These are phyloP conservation scores for Podilymbus podiceps DNA, from an alignment of 2,113 vertebrate genomes.

Conservation along the genomic window DNA sequence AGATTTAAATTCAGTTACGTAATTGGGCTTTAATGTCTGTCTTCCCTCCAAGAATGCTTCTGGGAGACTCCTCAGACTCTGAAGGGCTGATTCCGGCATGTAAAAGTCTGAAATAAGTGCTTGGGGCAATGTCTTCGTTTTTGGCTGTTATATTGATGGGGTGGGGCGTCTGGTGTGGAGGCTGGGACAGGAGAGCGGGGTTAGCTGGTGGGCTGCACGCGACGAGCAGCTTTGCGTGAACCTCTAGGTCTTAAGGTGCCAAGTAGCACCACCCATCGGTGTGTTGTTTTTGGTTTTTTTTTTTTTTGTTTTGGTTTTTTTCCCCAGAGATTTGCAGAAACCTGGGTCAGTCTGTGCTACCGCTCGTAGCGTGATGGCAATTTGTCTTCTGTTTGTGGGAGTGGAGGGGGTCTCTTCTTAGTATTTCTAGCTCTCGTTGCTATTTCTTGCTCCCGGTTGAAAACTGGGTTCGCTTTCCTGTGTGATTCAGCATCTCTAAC, in stretches of 20 bases:
- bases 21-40: not conserved
- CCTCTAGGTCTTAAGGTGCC: not conserved
- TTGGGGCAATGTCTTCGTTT: not conserved
- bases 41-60: not conserved
- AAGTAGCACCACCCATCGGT: not conserved
- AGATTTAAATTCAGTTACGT: not conserved
- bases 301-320: too few relatives aligned
- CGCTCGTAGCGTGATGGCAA: not conserved
- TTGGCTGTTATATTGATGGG: not conserved
- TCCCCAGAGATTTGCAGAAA: not conserved
- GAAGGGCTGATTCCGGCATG: not conserved
- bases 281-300: too few relatives aligned
- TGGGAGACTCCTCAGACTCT: not conserved
- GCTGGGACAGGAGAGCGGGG: not conserved
- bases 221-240: too few relatives aligned
- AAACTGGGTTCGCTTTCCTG: not conserved
- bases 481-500: not conserved
- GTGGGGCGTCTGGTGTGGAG: fast-evolving
- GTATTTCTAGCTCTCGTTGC: not conserved
- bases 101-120: not conserved
- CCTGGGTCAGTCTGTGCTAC: not conserved
- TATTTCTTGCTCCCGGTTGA: not conserved
- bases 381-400: not conserved
- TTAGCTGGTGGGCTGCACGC: not conserved
- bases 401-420: not conserved